phyloP scores from a whole-genome alignment of 2,797 vertebrate genomes.

The Sebastes matsubarae region DNA sequence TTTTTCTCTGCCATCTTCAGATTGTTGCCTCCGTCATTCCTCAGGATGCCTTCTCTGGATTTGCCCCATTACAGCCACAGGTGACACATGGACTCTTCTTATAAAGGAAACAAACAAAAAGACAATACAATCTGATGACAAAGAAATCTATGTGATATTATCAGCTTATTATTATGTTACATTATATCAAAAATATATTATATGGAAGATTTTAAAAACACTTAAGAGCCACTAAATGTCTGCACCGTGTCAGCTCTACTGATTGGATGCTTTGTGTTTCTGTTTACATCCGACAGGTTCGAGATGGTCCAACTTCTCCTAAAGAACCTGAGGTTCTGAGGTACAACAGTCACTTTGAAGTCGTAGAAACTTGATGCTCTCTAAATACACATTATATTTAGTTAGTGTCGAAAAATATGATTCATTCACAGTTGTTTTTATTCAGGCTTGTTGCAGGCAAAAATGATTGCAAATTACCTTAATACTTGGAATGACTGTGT shows the following conservation, averaged over 20 bases:
- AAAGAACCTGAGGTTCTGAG: slow-evolving; percentile 91
- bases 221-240: neutral
- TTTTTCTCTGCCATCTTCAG: slow-evolving; percentile 69
- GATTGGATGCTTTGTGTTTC: neutral
- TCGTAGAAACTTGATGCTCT: neutral
- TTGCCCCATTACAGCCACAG: slow-evolving; percentile 94
- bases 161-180: neutral
- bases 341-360: slow-evolving; percentile 68
- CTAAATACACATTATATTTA: neutral
- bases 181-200: neutral
- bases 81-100: slow-evolving; percentile 72
- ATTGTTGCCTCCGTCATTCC: slow-evolving; percentile 93
- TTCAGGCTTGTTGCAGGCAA: neutral
- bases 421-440: neutral
- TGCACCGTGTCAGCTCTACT: neutral
- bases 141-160: neutral
- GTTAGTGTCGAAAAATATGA: neutral
- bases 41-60: slow-evolving; percentile 92
- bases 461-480: neutral
- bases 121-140: neutral
- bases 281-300: slow-evolving; percentile 73
- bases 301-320: slow-evolving; percentile 82
- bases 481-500: neutral
- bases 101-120: neutral
- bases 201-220: neutral